Base-by-base conservation (phyloP, 2,113 vertebrate genomes). In the Myotis davidii region DNA sequence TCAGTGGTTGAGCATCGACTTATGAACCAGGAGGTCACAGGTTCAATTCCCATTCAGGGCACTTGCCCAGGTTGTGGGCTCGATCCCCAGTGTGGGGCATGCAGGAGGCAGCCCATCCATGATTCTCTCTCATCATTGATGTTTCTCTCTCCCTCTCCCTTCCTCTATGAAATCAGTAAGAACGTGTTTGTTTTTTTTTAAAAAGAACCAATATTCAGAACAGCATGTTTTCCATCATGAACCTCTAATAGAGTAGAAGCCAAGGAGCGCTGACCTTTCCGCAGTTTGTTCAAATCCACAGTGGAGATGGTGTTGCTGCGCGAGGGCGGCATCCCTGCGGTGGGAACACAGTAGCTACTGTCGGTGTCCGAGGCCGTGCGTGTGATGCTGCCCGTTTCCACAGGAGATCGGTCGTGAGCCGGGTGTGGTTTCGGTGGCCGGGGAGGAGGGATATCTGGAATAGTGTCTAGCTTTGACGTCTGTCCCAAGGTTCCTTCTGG, bases 261-360 rank as follows among this genome's bases (percentile, higher is more conserved):
- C 1, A 1, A 0, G 0, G 9, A 12, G 32, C 25, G 97, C 98
- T 97, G 97, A 99, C 99, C 99, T 99, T 99, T 99, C 8, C 99
- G 98, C 73, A 99, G 97, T 88, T 99, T 98, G 82, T 98, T 99
- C 73, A 99, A 59, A 90, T 99, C 99, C 98, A 98, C 98, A 1
- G 99, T 99, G 85, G 99, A 99, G 56, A 99, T 99, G 88, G 99
- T 99, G 97, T 99, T 99, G 61, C 99, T 99, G 88, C 99, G 99
- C 0, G 99, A 98, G 1, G 99, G 98, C 0, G 99, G 99, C 97
- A 98, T 93, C 72, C 98, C 99, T 0, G 98, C 97, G 0, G 98
- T 98, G 0, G 99, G 99, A 82, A 99, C 96, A 84, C 99, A 99
- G 97, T 99, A 99, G 85, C 99, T 99, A 16, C 97, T 98, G 17